These are phyloP conservation scores for Drosophila sproati DNA, from an alignment of 1,140 invertebrate species.

Conservation along the genomic window DNA sequence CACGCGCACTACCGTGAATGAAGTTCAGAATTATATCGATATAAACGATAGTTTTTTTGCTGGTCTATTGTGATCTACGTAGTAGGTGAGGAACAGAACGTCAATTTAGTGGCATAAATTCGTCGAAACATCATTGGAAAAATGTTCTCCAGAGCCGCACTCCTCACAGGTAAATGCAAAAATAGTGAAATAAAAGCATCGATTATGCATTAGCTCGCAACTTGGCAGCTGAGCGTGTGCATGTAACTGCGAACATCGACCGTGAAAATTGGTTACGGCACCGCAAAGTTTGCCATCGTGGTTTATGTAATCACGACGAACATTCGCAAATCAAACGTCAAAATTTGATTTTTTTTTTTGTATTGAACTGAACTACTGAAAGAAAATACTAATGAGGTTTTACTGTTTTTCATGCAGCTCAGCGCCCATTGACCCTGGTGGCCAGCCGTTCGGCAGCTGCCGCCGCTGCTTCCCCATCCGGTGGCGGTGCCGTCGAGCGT, in stretches of 20 bases:
- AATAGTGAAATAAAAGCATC: slow-evolving; percentile 12
- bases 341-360: slow-evolving; percentile 46
- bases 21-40: slow-evolving; percentile 6
- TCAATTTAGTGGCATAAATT: slow-evolving; percentile 76
- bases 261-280: slow-evolving; percentile 67
- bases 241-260: slow-evolving; percentile 1
- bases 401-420: slow-evolving; percentile 64
- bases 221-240: neutral
- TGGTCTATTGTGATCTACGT: slow-evolving; percentile 53
- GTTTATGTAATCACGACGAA: slow-evolving; percentile 85
- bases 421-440: slow-evolving; percentile 81
- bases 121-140: slow-evolving; percentile 70
- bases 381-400: slow-evolving; percentile 18
- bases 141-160: slow-evolving; percentile 85
- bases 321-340: slow-evolving; percentile 38
- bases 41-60: slow-evolving; percentile 16
- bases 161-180: slow-evolving; percentile 84
- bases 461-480: slow-evolving; percentile 60
- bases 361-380: slow-evolving; percentile 23
- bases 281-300: slow-evolving; percentile 64
- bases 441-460: slow-evolving; percentile 76
- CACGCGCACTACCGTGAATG: neutral
- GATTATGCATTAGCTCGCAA: neutral
- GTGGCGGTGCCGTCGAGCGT: slow-evolving; percentile 82
- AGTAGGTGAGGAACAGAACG: slow-evolving; percentile 52